These are phyloP conservation scores for Drosophila baimaii DNA, from an alignment of 1,140 invertebrate species.

Conservation along the genomic window DNA sequence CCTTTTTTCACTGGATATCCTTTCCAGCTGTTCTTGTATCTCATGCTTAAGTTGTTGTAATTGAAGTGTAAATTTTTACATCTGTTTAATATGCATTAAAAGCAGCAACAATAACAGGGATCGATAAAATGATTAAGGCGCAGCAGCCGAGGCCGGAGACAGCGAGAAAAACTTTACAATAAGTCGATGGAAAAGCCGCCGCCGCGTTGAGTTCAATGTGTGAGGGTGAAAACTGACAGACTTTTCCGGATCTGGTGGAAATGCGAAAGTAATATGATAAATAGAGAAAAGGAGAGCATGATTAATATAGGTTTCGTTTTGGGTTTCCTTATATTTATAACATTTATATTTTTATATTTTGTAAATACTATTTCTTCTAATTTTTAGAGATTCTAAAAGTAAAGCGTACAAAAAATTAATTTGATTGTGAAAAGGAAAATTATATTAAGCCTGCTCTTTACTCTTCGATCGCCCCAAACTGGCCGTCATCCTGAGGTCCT, in stretches of 20 bases:
- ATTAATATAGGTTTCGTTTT: too few species aligned
- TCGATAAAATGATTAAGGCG: slow-evolving; percentile 75
- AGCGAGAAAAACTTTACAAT: slow-evolving; percentile 20
- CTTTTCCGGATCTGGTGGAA: neutral
- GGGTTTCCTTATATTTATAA: too few species aligned
- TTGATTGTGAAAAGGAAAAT: too few species aligned
- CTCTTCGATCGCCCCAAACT: neutral
- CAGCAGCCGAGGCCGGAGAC: slow-evolving; percentile 25
- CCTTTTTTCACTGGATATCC: slow-evolving; percentile 17
- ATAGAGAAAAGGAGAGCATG: neutral
- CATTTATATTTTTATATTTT: neutral
- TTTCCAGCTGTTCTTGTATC: slow-evolving; percentile 36
- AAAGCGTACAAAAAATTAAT: too few species aligned
- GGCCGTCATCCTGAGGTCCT: slow-evolving; percentile 1
- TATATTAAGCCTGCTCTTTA: neutral
- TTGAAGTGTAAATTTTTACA: slow-evolving; percentile 77
- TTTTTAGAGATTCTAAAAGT: neutral
- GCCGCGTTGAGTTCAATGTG: slow-evolving; percentile 5
- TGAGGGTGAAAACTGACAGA: slow-evolving; percentile 5
- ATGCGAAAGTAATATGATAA: neutral
- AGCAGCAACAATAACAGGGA: slow-evolving; percentile 41
- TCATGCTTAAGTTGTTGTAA: slow-evolving; percentile 75
- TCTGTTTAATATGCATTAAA: slow-evolving; percentile 78
- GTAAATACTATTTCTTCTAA: neutral
- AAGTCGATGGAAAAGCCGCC: slow-evolving; percentile 22